Evolutionary conservation across 2,888 invertebrate species (phyloP).

Genomic region (Calameuta idolon): DNA sequence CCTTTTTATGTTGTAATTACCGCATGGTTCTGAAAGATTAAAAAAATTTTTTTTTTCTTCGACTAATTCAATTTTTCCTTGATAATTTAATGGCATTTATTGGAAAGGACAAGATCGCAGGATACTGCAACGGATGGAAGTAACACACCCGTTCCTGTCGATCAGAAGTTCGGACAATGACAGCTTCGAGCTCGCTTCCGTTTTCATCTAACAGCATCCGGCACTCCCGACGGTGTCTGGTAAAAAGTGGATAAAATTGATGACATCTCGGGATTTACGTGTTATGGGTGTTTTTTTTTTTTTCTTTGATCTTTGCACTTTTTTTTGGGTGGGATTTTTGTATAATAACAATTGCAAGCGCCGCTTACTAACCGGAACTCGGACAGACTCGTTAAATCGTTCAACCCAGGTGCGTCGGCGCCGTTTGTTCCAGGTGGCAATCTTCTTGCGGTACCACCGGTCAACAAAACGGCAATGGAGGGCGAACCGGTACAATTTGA

Average conservation of each 20-base stretch:
- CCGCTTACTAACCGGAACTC: constrained; percentile 61
- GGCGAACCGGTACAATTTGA: constrained; percentile 85
- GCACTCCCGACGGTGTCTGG: not conserved
- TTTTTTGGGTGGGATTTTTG: not conserved
- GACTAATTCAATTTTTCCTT: not conserved
- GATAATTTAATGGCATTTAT: not conserved
- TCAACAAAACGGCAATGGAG: constrained; percentile 89
- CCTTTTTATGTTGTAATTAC: not conserved
- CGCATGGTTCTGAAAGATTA: not conserved
- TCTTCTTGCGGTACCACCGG: constrained; percentile 86
- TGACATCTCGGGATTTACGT: not conserved
- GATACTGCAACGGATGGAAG: constrained; percentile 18
- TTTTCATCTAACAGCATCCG: not conserved
- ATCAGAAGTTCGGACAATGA: not conserved
- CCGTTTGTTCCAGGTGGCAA: constrained; percentile 80
- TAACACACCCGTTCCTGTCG: constrained; percentile 38
- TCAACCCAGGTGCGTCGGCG: constrained; percentile 63
- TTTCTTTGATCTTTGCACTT: not conserved
- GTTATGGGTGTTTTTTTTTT: not conserved
- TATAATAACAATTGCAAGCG: constrained; percentile 26
- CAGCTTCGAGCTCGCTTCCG: not conserved
- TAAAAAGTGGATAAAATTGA: not conserved
- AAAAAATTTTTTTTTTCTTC: not conserved
- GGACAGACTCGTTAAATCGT: constrained; percentile 66
- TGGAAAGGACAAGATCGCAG: not conserved